Conservation (phyloP, 2,888 invertebrate species). For the Phyllotreta cruciferae region DNA sequence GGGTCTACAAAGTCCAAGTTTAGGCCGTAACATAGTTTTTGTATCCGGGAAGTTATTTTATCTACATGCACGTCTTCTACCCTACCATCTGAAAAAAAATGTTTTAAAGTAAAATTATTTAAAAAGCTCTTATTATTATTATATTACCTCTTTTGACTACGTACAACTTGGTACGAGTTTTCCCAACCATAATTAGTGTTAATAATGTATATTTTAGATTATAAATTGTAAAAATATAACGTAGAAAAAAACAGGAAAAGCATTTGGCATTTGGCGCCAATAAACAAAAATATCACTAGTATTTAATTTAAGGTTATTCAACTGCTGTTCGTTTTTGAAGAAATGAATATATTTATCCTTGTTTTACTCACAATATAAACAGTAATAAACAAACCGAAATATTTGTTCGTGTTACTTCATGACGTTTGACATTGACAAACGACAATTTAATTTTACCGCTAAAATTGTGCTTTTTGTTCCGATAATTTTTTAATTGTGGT, state of each 20-base stretch:
- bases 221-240: not conserved
- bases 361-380: too few relatives aligned
- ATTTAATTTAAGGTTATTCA: too few relatives aligned
- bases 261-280: too few relatives aligned
- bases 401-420: too few relatives aligned
- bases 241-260: too few relatives aligned
- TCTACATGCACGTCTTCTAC: constrained; percentile 94
- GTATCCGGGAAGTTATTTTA: constrained; percentile 96
- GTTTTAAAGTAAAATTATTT: constrained; percentile 4
- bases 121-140: not conserved
- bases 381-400: too few relatives aligned
- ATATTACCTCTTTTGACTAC: constrained; percentile 63
- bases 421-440: too few relatives aligned
- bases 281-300: too few relatives aligned
- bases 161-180: constrained; percentile 60
- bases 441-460: not conserved
- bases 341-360: too few relatives aligned
- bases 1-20: constrained; percentile 97
- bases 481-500: too few relatives aligned
- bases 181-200: constrained; percentile 59
- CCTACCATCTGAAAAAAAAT: constrained; percentile 74
- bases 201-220: constrained; percentile 5
- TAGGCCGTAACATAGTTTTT: constrained; percentile 93
- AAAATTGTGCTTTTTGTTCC: too few relatives aligned
- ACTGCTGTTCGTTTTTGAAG: too few relatives aligned